Evolutionary conservation across 2,888 invertebrate genomes (phyloP).

Genomic region (Sympetrum striolatum): DNA sequence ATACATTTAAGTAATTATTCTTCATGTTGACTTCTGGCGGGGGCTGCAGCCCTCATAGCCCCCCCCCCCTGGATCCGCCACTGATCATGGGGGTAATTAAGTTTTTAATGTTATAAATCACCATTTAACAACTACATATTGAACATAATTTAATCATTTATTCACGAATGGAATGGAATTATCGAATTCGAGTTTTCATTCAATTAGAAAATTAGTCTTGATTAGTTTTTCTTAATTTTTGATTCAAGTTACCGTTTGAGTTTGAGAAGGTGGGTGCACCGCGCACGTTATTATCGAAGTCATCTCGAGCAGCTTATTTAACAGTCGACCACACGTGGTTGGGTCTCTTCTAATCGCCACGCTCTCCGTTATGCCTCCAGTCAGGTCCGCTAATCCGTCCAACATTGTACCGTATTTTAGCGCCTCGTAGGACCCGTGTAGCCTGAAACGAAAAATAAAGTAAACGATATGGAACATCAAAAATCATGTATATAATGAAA

Average conservation of each 20-base stretch:
- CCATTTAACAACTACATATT: no score
- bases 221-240: no score
- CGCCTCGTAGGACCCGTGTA: slow-evolving; percentile 93
- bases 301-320: slow-evolving; percentile 76
- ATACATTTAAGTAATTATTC: no score
- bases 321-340: slow-evolving; percentile 70
- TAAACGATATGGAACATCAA: background rate
- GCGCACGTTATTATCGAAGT: slow-evolving; percentile 86
- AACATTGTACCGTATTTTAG: slow-evolving; percentile 88
- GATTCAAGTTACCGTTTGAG: slow-evolving; percentile 50
- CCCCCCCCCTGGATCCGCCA: no score
- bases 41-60: no score
- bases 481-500: background rate
- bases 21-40: no score
- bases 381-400: slow-evolving; percentile 86
- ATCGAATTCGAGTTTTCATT: no score
- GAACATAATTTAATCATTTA: no score
- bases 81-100: no score
- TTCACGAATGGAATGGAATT: no score
- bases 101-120: no score
- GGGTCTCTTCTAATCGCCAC: slow-evolving; percentile 75
- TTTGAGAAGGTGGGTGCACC: slow-evolving; percentile 63
- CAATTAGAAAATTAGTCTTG: no score
- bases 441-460: slow-evolving; percentile 61
- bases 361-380: slow-evolving; percentile 88